Conservation (phyloP, 1,140 invertebrate genomes). For the Leptonema lineaticorne region DNA sequence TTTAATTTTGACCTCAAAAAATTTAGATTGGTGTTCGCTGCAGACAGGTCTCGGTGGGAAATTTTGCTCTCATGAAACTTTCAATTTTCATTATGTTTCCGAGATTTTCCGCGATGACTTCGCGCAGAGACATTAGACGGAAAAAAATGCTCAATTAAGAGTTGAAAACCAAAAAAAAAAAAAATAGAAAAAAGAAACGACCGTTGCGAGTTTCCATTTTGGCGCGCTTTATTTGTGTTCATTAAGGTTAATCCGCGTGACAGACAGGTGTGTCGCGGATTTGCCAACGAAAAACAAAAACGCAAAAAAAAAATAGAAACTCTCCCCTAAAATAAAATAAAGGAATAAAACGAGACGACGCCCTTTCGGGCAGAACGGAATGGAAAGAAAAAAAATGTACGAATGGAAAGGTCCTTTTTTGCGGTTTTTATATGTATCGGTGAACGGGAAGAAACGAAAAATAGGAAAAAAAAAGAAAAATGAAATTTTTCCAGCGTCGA, state of each 20-base stretch:
- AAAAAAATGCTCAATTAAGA: constrained; percentile 1
- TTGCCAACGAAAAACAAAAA: background rate
- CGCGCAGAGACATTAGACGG: background rate
- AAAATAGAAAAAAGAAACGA: too few relatives aligned
- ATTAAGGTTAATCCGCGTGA: constrained; percentile 14
- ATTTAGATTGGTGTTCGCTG: too few relatives aligned
- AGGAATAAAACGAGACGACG: background rate
- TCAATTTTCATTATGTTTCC: constrained; percentile 9
- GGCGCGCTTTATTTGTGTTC: constrained; percentile 19
- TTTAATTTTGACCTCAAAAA: too few relatives aligned
- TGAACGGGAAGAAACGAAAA: too few relatives aligned
- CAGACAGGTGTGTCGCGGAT: constrained; percentile 5
- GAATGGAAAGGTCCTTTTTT: too few relatives aligned
- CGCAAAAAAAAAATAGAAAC: background rate
- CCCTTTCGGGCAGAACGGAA: background rate
- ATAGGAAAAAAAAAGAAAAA: too few relatives aligned
- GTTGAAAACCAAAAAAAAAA: too few relatives aligned
- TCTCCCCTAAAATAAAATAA: background rate
- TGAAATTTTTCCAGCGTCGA: too few relatives aligned
- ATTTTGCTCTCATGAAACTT: background rate
- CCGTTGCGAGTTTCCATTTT: background rate
- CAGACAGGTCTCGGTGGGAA: background rate
- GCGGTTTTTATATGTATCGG: too few relatives aligned
- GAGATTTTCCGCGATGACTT: background rate
- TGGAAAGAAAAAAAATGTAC: too few relatives aligned